Evolutionary conservation across 2,888 invertebrate genomes (phyloP).

Genomic region (Protula sp.): DNA sequence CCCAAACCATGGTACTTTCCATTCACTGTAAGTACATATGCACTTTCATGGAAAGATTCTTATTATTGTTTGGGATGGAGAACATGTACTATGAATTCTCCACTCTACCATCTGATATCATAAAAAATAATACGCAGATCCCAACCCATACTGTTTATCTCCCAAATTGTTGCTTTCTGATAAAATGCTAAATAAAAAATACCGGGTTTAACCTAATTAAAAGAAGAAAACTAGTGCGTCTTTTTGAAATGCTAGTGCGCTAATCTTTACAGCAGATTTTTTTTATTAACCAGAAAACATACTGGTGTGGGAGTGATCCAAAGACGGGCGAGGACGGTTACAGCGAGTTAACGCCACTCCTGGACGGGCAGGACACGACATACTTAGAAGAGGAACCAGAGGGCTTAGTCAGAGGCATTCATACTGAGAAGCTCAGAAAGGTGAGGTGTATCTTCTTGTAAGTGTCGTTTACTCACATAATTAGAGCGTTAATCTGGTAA

Average conservation of each 20-base stretch:
- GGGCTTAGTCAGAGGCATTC: slow-evolving; percentile 57
- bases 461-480: too few species aligned
- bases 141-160: background rate
- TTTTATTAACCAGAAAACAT: too few species aligned
- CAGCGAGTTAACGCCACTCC: slow-evolving; percentile 19
- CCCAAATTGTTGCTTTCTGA: too few species aligned
- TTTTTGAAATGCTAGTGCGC: too few species aligned
- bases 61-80: too few species aligned
- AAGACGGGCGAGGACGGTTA: slow-evolving; percentile 17
- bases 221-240: too few species aligned
- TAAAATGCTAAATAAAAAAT: too few species aligned
- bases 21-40: slow-evolving; percentile 59
- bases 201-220: too few species aligned
- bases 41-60: too few species aligned
- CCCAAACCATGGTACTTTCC: slow-evolving; percentile 77
- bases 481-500: too few species aligned
- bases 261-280: too few species aligned
- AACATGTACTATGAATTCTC: background rate
- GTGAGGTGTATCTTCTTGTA: slow-evolving; percentile 24
- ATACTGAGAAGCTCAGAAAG: slow-evolving; percentile 54
- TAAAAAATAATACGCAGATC: background rate
- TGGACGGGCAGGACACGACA: slow-evolving; percentile 12
- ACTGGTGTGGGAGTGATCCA: slow-evolving; percentile 42
- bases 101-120: background rate
- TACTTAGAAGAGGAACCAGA: slow-evolving; percentile 58